Evolutionary conservation across 1,140 invertebrate species (phyloP).

Genomic region (Meloidogyne floridensis): DNA sequence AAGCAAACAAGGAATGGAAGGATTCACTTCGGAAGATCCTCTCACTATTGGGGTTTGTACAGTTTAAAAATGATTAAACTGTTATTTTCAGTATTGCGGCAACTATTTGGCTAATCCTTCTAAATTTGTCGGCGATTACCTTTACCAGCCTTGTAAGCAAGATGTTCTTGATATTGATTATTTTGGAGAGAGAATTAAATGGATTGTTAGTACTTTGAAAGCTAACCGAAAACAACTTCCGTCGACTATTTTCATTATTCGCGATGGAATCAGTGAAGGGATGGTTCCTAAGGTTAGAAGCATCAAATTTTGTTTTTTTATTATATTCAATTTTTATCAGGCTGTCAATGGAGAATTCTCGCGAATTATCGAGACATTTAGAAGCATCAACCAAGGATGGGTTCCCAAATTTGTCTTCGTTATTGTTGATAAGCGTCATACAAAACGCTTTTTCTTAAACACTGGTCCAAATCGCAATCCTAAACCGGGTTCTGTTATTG

Average conservation of each 20-base stretch:
- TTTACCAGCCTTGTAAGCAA: conserved; percentile 33
- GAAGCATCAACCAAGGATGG: not conserved
- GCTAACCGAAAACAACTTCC: conserved; percentile 2
- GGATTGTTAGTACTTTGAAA: not conserved
- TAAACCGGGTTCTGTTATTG: conserved; percentile 29
- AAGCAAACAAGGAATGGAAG: conserved; percentile 13
- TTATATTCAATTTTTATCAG: conserved; percentile 14
- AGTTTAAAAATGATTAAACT: not conserved
- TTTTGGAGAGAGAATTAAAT: not conserved
- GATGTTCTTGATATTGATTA: conserved; percentile 26
- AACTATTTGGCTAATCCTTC: conserved; percentile 28
- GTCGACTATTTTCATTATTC: conserved; percentile 28
- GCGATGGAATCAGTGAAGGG: conserved; percentile 40
- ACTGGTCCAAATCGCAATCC: conserved; percentile 26
- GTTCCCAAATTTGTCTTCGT: conserved; percentile 35
- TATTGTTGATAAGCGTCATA: conserved; percentile 40
- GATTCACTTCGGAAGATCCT: conserved; percentile 26
- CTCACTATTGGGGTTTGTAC: conserved; percentile 23
- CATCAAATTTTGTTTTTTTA: not conserved
- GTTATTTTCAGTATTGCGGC: conserved; percentile 36
- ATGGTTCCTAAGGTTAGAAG: conserved; percentile 29
- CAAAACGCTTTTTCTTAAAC: conserved; percentile 42
- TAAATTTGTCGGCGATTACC: conserved; percentile 32
- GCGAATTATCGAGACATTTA: conserved; percentile 25
- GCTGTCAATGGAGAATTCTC: conserved; percentile 28